Evolutionary conservation across 2,888 invertebrate species (phyloP).

Genomic region (Dichetophora obliterata): DNA sequence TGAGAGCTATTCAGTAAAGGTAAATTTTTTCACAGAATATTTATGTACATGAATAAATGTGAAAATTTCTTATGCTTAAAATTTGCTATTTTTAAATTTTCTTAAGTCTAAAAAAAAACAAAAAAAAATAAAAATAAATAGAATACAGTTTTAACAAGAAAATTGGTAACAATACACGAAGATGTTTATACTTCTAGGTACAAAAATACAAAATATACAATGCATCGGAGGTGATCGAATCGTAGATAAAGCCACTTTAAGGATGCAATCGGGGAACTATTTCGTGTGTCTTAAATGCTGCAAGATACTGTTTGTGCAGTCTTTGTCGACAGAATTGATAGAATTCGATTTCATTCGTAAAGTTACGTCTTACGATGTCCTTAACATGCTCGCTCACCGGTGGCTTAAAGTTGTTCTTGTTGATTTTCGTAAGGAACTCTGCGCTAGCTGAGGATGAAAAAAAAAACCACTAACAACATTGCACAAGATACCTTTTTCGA

Average conservation of each 20-base stretch:
- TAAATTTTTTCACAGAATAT: slow-evolving; percentile 4
- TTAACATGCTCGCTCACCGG: slow-evolving; percentile 88
- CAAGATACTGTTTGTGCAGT: slow-evolving; percentile 83
- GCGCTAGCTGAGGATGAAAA: slow-evolving; percentile 76
- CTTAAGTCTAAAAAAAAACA: neutral
- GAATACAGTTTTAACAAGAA: slow-evolving; percentile 16
- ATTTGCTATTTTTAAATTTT: neutral
- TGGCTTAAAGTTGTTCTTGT: slow-evolving; percentile 88
- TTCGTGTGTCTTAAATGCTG: slow-evolving; percentile 73
- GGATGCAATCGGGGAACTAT: slow-evolving; percentile 50
- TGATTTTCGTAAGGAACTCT: slow-evolving; percentile 82
- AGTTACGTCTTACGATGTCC: slow-evolving; percentile 86
- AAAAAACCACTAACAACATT: neutral
- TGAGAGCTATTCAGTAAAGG: slow-evolving; percentile 1
- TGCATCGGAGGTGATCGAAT: slow-evolving; percentile 16
- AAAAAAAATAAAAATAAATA: slow-evolving; percentile 16
- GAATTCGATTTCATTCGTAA: slow-evolving; percentile 91
- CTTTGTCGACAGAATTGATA: slow-evolving; percentile 91
- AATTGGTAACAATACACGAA: neutral
- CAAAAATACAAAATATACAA: slow-evolving; percentile 48
- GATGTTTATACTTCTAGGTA: slow-evolving; percentile 5
- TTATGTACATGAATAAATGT: neutral
- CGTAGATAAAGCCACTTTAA: slow-evolving; percentile 16
- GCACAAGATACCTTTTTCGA: neutral
- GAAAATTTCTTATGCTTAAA: neutral